These are phyloP conservation scores for Lophius americanus DNA, from an alignment of 2,797 vertebrate species.

Conservation along the genomic window DNA sequence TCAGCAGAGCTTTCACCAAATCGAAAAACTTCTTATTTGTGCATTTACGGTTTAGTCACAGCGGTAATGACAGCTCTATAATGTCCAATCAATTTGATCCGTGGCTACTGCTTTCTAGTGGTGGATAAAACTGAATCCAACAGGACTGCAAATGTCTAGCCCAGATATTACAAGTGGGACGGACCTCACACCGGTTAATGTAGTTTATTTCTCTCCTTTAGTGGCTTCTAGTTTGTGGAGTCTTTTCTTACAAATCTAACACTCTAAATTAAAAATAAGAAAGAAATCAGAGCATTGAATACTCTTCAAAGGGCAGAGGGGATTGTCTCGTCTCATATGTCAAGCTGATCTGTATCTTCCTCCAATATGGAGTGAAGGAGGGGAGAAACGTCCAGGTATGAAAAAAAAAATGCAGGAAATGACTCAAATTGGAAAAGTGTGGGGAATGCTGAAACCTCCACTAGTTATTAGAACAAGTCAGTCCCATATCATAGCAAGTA, in stretches of 20 bases:
- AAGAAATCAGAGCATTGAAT: conserved; percentile 34
- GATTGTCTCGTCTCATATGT: conserved; percentile 60
- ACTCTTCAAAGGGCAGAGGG: conserved; percentile 62
- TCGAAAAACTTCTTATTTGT: conserved; percentile 52
- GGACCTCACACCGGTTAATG: conserved; percentile 59
- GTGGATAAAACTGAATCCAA: conserved; percentile 18
- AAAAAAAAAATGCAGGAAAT: conserved; percentile 19
- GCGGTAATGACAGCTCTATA: conserved; percentile 23
- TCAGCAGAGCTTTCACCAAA: conserved; percentile 48
- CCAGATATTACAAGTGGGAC: conserved; percentile 19
- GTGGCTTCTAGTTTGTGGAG: conserved; percentile 29
- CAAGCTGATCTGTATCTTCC: conserved; percentile 46
- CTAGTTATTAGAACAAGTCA: conserved; percentile 25
- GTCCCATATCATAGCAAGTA: not conserved
- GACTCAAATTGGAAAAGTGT: conserved; percentile 15
- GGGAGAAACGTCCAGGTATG: conserved; percentile 27
- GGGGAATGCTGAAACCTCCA: too few species aligned
- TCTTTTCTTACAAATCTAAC: conserved; percentile 43
- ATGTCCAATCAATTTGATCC: conserved; percentile 2
- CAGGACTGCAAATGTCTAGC: conserved; percentile 72
- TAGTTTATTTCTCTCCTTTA: conserved; percentile 31
- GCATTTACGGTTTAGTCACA: conserved; percentile 7
- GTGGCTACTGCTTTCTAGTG: conserved; percentile 3
- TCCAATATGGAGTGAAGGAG: conserved; percentile 10
- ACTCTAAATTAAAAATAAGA: conserved; percentile 29